These are phyloP conservation scores for Drosophila meridionalis DNA, from an alignment of 2,888 invertebrate species.

Conservation along the genomic window DNA sequence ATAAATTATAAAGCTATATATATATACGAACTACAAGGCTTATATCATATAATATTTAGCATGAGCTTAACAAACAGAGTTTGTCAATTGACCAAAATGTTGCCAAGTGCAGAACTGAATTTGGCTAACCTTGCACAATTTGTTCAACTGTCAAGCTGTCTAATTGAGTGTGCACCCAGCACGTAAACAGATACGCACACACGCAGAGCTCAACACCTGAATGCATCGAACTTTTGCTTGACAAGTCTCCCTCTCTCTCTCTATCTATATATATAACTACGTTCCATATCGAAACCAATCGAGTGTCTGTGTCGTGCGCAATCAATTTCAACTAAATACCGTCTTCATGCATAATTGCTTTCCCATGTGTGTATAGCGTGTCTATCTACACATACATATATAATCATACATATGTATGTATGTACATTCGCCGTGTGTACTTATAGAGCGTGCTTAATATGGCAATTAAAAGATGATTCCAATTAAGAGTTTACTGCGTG, in stretches of 20 bases:
- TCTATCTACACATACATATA: neutral
- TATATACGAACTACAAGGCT: neutral
- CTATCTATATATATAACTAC: neutral
- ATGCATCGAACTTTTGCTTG: conserved; percentile 21
- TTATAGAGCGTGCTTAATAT: conserved; percentile 67
- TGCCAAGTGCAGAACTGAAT: conserved; percentile 47
- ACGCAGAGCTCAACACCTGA: conserved; percentile 45
- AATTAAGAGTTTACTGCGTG: conserved; percentile 63
- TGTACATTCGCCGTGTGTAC: conserved; percentile 21
- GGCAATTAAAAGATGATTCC: conserved; percentile 77
- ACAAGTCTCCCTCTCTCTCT: conserved; percentile 2
- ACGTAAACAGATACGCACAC: conserved; percentile 20
- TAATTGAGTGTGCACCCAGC: conserved; percentile 63
- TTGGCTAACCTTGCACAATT: conserved; percentile 53
- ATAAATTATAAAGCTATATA: neutral
- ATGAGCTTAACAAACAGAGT: conserved; percentile 15
- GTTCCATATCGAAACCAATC: conserved; percentile 37
- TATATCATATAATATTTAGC: neutral
- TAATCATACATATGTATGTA: conserved; percentile 1
- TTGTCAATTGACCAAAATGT: conserved; percentile 53
- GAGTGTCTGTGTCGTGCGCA: conserved; percentile 55
- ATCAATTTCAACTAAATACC: conserved; percentile 75
- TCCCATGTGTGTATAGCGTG: conserved; percentile 23
- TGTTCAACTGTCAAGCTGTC: conserved; percentile 51
- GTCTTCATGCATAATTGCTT: conserved; percentile 73